Percentiles rank a stretch among this genome's conserved stretches.
These are phyloP conservation scores for Actinernus sp. DNA, from an alignment of 92 coral and sea anemone species.

Conservation along the genomic window DNA sequence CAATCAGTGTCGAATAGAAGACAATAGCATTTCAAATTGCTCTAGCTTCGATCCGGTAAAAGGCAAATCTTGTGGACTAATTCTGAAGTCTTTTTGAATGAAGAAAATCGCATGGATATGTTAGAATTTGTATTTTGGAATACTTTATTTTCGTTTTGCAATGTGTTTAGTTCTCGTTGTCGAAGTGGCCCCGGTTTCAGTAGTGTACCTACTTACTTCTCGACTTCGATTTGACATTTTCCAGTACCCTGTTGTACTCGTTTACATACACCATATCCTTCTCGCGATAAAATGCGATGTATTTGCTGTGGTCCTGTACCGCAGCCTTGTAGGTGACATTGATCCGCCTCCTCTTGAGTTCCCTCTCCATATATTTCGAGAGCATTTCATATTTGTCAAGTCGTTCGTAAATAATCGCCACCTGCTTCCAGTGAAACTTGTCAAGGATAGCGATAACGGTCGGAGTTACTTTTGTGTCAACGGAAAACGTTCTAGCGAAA, in stretches of 20 bases:
- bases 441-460: conserved; percentile 75
- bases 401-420: conserved; percentile 85
- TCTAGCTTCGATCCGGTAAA: too few species aligned
- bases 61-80: too few species aligned
- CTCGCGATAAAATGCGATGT: background rate
- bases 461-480: conserved; percentile 76
- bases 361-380: conserved; percentile 68
- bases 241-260: conserved; percentile 51
- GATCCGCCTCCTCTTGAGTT: conserved; percentile 58
- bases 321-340: conserved; percentile 58
- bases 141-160: too few species aligned
- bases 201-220: conserved; percentile 85
- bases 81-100: too few species aligned
- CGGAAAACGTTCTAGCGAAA: conserved; percentile 85
- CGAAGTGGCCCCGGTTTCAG: too few species aligned
- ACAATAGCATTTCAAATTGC: too few species aligned
- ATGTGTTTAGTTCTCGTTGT: too few species aligned
- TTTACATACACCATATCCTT: background rate
- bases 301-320: conserved; percentile 41
- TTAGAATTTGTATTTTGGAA: too few species aligned
- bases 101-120: too few species aligned
- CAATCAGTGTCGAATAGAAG: too few species aligned
- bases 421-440: conserved; percentile 80
- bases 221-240: conserved; percentile 69
- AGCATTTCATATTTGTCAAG: conserved; percentile 72